phyloP scores from a whole-genome alignment of 1,140 invertebrate species.

The Augochlora pura region DNA sequence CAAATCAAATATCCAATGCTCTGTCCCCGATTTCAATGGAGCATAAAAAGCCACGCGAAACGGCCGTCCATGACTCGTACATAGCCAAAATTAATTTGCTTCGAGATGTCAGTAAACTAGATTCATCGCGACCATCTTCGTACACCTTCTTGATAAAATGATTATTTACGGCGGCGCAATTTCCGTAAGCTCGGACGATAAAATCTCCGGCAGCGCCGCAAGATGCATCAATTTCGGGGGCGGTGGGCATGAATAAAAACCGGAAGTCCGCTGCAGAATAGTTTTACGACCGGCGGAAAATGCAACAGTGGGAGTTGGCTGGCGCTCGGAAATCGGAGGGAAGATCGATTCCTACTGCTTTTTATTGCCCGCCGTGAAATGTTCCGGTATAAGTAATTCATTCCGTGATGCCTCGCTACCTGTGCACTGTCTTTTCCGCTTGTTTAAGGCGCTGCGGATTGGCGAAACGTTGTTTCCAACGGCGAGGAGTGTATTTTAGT shows the following conservation, averaged over 20 bases:
- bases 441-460: too few relatives aligned
- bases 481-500: too few relatives aligned
- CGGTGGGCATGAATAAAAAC: slow-evolving; percentile 13
- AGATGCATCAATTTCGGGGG: neutral
- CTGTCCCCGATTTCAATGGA: too few relatives aligned
- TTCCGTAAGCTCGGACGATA: neutral
- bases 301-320: neutral
- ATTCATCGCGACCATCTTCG: too few relatives aligned
- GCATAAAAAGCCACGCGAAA: too few relatives aligned
- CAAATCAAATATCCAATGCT: too few relatives aligned
- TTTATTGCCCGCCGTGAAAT: slow-evolving; percentile 22
- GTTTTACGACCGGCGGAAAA: slow-evolving; percentile 25
- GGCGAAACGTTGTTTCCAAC: too few relatives aligned
- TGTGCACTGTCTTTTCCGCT: neutral
- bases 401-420: neutral
- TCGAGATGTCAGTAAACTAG: too few relatives aligned
- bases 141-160: too few relatives aligned
- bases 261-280: neutral
- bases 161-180: neutral
- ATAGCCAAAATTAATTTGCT: too few relatives aligned
- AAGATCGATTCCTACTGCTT: neutral
- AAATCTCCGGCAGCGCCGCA: neutral
- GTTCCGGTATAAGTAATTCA: slow-evolving; percentile 36
- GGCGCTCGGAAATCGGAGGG: neutral
- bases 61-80: too few relatives aligned